phyloP scores from a whole-genome alignment of 2,888 invertebrate genomes.

The Junonia oenone region DNA sequence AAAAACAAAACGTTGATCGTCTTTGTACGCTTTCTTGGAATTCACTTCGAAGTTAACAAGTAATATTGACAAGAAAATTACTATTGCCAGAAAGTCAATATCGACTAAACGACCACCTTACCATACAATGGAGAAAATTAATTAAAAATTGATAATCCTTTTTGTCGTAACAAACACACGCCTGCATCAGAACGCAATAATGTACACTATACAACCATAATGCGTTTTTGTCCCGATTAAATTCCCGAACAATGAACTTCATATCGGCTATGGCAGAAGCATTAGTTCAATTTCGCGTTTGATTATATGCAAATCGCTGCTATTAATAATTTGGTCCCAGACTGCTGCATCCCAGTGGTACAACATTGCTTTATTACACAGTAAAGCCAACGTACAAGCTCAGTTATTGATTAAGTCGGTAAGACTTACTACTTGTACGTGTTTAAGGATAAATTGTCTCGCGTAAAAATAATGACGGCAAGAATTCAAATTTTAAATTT shows the following conservation, averaged over 20 bases:
- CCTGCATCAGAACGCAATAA: constrained; percentile 2
- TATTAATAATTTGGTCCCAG: constrained; percentile 46
- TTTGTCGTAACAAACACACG: not conserved
- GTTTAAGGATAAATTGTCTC: not conserved
- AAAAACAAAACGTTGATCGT: too few relatives aligned
- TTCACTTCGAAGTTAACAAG: not conserved
- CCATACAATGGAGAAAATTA: not conserved
- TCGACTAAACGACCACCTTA: not conserved
- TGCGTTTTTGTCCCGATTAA: constrained; percentile 11
- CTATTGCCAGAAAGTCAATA: not conserved
- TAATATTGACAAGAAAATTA: not conserved
- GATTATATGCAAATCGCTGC: constrained; percentile 59
- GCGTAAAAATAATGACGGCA: not conserved
- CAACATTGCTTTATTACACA: not conserved
- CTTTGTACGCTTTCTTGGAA: not conserved
- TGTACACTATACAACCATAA: not conserved
- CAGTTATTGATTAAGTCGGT: not conserved
- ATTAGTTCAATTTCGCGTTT: constrained; percentile 50
- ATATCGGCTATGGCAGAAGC: not conserved
- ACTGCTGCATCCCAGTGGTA: constrained; percentile 13
- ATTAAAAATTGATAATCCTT: constrained; percentile 8
- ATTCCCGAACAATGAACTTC: constrained; percentile 8
- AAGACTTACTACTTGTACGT: not conserved
- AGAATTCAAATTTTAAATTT: constrained; percentile 7
- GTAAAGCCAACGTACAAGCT: not conserved